Evolutionary conservation across 2,797 vertebrate genomes (phyloP), one percentile per base, ranked within the genome.

Genomic region (Holocentrus rufus): DNA sequence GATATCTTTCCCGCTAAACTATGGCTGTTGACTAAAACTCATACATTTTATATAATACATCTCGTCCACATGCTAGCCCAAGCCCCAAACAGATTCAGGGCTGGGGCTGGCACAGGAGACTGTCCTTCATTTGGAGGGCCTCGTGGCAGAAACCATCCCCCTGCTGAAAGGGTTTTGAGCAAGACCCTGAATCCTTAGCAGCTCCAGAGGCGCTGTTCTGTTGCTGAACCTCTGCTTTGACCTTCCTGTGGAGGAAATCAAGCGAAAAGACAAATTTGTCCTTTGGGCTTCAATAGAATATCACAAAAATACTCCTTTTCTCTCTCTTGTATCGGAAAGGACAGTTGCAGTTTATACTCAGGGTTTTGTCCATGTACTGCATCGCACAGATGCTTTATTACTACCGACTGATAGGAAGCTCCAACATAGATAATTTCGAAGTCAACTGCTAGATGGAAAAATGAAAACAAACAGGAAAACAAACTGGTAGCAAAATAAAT

Each of bases 41-140:
- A 54, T 54, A 8, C n/a, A 52, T 52, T 52, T 52, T 52, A 52
- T 18, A 52, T 52, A 9, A 52, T 52, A 8, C 52, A 54, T 54
- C 7, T 13, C n/a, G n/a, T n/a, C n/a, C 47, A 18, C 47, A n/a
- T 18, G 47, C n/a, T 20, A n/a, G 17, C 7, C 47, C 39, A 42
- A 42, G 13, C 39, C 39, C 13, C 39, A 3, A 42, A 44, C 39
- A 44, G 11, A 14, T 44, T 44, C 47, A 47, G 44, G 15, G 44
- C 3, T 17, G 18, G 17, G n/a, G 47, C 7, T 18, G 7, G 47
- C 47, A n/a, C 13, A 49, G 47, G 18, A 49, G 44, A 47, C 44
- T 31, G 30, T 31, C 30, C 44, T 47, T 47, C 9, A 47, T 1
- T 20, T 18, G 47, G n/a, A n/a, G 4, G n/a, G 47, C n/a, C n/a